Percentiles rank a stretch among this genome's conserved stretches.
These are phyloP conservation scores for Enteromius mattozi DNA, from an alignment of 2,797 vertebrate genomes.

Conservation along the genomic window DNA sequence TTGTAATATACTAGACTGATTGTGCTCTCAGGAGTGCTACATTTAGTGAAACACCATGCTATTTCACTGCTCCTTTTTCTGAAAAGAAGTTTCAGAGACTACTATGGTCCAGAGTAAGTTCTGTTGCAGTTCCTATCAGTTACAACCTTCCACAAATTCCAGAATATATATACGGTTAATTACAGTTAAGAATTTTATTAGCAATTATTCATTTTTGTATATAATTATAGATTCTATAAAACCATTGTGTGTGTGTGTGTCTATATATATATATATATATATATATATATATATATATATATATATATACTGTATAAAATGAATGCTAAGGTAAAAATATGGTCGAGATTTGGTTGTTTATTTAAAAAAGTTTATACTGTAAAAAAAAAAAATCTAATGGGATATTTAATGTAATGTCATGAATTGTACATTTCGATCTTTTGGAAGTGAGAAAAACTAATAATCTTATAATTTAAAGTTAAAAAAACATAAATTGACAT, in stretches of 20 bases:
- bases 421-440: too few relatives aligned
- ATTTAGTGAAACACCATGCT: neutral
- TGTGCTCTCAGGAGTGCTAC: neutral
- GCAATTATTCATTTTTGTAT: neutral
- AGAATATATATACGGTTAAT: neutral
- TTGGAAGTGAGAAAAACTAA: too few relatives aligned
- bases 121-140: neutral
- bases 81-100: neutral
- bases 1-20: conserved; percentile 31
- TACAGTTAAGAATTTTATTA: neutral
- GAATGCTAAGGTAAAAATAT: too few relatives aligned
- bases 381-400: too few relatives aligned
- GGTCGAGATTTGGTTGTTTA: too few relatives aligned
- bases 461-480: neutral
- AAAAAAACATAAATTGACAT: neutral
- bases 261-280: too few relatives aligned
- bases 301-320: too few relatives aligned
- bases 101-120: neutral
- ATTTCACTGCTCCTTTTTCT: neutral
- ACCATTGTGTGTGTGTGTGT: neutral
- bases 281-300: too few relatives aligned
- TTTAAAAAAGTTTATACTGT: too few relatives aligned
- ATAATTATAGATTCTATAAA: neutral
- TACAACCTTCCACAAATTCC: neutral
- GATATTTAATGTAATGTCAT: too few relatives aligned